phyloP scores from a whole-genome alignment of 2,113 vertebrate species.

The Eulemur rufifrons region DNA sequence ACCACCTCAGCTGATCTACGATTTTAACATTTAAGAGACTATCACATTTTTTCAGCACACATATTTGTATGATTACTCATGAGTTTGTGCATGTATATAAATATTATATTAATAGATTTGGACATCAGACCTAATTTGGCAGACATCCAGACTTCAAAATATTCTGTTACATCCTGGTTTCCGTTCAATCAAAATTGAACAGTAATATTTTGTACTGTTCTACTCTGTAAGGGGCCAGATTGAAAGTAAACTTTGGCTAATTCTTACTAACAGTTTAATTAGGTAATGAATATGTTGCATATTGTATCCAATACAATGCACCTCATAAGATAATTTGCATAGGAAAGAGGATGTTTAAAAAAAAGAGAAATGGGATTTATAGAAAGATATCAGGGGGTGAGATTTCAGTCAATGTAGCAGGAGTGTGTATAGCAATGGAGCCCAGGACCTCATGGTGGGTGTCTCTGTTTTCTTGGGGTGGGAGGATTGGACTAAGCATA shows the following conservation, averaged over 20 bases:
- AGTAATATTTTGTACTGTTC: not conserved
- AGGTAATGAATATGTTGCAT: not conserved
- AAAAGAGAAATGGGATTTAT: not conserved
- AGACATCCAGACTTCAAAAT: not conserved
- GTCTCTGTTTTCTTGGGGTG: no score
- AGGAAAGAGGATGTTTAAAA: not conserved
- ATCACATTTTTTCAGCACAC: not conserved
- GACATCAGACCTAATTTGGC: not conserved
- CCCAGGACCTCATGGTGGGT: not conserved
- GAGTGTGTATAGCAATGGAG: not conserved
- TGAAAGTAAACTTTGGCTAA: conserved; percentile 14
- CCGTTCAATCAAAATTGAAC: not conserved
- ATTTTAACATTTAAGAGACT: not conserved
- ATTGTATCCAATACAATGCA: not conserved
- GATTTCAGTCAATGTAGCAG: not conserved
- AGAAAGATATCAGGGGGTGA: not conserved
- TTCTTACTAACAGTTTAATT: not conserved
- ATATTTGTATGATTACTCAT: not conserved
- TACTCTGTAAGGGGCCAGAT: not conserved
- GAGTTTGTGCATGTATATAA: not conserved
- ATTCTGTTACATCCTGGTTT: not conserved
- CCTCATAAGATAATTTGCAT: not conserved
- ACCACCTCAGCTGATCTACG: not conserved
- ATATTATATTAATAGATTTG: not conserved
- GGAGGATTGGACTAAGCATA: not conserved